A percentile compares a stretch with the other conserved stretches of the same genome.
These are phyloP conservation scores for Antheraea pernyi DNA, from an alignment of 1,140 invertebrate genomes.

Conservation along the genomic window DNA sequence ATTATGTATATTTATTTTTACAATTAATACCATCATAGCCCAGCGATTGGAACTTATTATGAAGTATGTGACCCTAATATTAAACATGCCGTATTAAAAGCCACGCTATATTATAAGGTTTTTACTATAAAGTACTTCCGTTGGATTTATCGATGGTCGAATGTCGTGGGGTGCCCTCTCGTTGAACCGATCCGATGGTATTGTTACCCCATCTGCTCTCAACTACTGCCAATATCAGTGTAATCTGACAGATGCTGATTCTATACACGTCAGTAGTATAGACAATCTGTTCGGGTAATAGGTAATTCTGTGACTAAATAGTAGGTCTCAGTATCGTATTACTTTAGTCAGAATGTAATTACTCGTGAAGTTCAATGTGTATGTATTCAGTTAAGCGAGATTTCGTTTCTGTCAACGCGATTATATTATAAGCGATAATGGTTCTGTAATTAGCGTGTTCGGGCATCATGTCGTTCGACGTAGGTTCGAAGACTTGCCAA, in stretches of 20 bases:
- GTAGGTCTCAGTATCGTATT: constrained; percentile 23
- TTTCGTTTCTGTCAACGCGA: too few species aligned
- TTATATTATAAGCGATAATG: too few species aligned
- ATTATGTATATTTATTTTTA: too few species aligned
- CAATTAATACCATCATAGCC: too few species aligned
- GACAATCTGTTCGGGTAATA: constrained; percentile 32
- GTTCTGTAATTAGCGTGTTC: too few species aligned
- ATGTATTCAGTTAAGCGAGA: too few species aligned
- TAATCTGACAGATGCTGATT: constrained; percentile 52
- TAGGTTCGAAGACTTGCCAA: too few species aligned
- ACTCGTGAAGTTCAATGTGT: not conserved
- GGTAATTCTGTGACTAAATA: constrained; percentile 44
- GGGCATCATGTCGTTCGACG: too few species aligned
- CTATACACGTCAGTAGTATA: constrained; percentile 16
- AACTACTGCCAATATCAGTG: constrained; percentile 29
- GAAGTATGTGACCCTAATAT: not conserved
- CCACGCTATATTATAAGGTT: not conserved
- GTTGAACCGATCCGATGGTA: constrained; percentile 22
- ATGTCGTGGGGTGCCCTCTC: constrained; percentile 16
- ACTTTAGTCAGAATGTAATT: not conserved
- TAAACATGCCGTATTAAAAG: not conserved
- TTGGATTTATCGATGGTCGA: constrained; percentile 21
- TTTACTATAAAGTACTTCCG: constrained; percentile 27
- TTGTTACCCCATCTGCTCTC: constrained; percentile 52
- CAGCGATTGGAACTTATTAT: too few species aligned